Evolutionary conservation across 2,888 invertebrate species (phyloP).

Genomic region (Iselma pallidipennis): DNA sequence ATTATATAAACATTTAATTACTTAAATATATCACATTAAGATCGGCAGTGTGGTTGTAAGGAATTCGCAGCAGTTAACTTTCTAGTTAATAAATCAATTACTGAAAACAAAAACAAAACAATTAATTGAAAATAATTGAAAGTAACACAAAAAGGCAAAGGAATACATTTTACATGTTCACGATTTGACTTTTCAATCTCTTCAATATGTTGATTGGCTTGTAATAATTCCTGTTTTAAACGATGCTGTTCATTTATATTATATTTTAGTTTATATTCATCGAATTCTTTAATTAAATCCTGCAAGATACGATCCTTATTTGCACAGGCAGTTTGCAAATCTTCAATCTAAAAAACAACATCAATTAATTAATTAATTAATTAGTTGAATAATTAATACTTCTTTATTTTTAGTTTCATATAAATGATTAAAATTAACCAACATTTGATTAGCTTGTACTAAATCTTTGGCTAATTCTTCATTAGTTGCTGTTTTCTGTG

Average conservation of each 20-base stretch:
- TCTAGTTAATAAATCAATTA: slow-evolving; percentile 19
- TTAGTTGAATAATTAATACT: slow-evolving; percentile 28
- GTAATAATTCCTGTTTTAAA: slow-evolving; percentile 40
- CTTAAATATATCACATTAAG: too few species aligned
- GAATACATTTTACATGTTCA: slow-evolving; percentile 48
- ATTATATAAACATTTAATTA: too few species aligned
- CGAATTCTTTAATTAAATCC: slow-evolving; percentile 43
- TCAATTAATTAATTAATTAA: background rate
- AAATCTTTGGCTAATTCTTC: slow-evolving; percentile 52
- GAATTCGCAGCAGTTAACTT: slow-evolving; percentile 18
- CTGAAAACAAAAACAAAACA: slow-evolving; percentile 12
- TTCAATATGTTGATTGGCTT: slow-evolving; percentile 38
- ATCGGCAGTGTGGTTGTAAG: background rate
- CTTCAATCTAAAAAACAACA: slow-evolving; percentile 37
- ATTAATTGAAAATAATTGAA: background rate
- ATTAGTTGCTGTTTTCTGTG: slow-evolving; percentile 49
- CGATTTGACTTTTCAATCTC: slow-evolving; percentile 48
- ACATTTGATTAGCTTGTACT: slow-evolving; percentile 52
- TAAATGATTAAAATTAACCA: slow-evolving; percentile 52
- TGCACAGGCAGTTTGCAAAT: slow-evolving; percentile 28
- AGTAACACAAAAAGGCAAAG: background rate
- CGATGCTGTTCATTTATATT: slow-evolving; percentile 42
- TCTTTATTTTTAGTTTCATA: slow-evolving; percentile 48
- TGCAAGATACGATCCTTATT: slow-evolving; percentile 39
- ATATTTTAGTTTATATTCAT: slow-evolving; percentile 41